Base-by-base conservation (phyloP, 2,888 invertebrate genomes). In the Nomada flava region DNA sequence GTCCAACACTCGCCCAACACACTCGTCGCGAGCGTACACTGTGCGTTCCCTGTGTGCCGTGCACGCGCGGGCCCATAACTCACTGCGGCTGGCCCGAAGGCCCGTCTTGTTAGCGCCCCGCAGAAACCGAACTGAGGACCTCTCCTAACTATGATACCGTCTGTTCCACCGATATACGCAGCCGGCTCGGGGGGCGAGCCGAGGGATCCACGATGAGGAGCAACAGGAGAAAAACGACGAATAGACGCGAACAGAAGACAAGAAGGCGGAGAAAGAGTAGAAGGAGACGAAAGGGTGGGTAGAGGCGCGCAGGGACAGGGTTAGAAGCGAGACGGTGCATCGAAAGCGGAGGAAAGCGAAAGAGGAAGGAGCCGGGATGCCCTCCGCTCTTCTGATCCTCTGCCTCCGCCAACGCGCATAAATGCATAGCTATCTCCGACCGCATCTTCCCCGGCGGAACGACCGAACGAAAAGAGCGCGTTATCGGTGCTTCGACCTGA, bases 31-130 rank as follows among this genome's bases (percentile, higher is more conserved):
- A 52, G n/a, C 23, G 20, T 26, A 71, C 36, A 52, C 7, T 29
- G 13, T 15, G 53, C n/a, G 59, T 26, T n/a, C 60, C 29, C 69
- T 68, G 84, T 83, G 84, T 78, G 83, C 71, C 60, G 83, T 74
- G 79, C 84, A 79, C 80, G 85, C 85, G 86, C 87, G 88, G 91
- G 88, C 92, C 91, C 92, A 92, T 92, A 92, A 92, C 88, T 92
- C 92, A 92, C 80, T 89, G 82, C 82, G 87, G 75, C 87, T 87
- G 89, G 88, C 88, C 89, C 89, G 85, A 84, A 88, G 89, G 90
- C 89, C 88, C 90, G 89, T 89, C 92, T 92, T 90, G 92, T 92
- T 92, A 92, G 92, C 92, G 90, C 91, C 90, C 86, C 82, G 85
- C 84, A 88, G 85, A 86, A 89, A 85, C 83, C 84, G 78, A 88